A percentile compares a stretch with the other conserved stretches of the same genome.
These are phyloP conservation scores for Neuroscelio doddi DNA, from an alignment of 2,888 invertebrate genomes.

Conservation along the genomic window DNA sequence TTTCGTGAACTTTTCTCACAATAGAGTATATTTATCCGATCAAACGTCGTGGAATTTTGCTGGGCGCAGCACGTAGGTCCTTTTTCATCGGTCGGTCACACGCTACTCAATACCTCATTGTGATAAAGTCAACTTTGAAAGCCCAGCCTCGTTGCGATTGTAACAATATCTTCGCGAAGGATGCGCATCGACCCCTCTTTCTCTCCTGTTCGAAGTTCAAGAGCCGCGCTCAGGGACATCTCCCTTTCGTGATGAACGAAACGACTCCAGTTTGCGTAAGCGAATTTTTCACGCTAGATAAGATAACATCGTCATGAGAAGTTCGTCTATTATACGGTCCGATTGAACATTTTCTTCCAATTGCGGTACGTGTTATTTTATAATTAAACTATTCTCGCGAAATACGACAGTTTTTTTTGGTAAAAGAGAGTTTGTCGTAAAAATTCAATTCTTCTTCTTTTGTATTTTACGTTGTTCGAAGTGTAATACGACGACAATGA, in stretches of 20 bases:
- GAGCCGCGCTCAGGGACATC: slow-evolving; percentile 70
- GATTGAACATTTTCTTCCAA: no score
- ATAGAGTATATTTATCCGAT: no score
- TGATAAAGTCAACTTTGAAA: slow-evolving; percentile 52
- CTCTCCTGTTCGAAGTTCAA: slow-evolving; percentile 65
- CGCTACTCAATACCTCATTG: slow-evolving; percentile 68
- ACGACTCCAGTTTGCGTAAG: slow-evolving; percentile 58
- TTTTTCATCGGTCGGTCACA: slow-evolving; percentile 62
- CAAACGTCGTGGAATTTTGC: slow-evolving; percentile 59
- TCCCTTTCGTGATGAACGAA: slow-evolving; percentile 52
- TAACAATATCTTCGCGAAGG: slow-evolving; percentile 68
- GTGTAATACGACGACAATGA: no score
- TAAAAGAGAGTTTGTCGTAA: no score
- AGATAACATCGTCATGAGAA: slow-evolving; percentile 59
- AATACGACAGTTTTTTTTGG: no score
- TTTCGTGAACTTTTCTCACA: no score
- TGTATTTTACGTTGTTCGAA: no score
- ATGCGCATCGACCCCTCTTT: slow-evolving; percentile 52
- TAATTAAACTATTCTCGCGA: no score
- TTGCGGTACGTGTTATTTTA: no score
- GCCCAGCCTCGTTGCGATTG: slow-evolving; percentile 59
- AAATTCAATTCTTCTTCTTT: no score
- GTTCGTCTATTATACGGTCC: slow-evolving; percentile 39
- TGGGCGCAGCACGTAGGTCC: slow-evolving; percentile 59
- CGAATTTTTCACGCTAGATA: slow-evolving; percentile 68